These are phyloP conservation scores for Procapra przewalskii DNA, from an alignment of 2,113 vertebrate genomes.

Conservation along the genomic window DNA sequence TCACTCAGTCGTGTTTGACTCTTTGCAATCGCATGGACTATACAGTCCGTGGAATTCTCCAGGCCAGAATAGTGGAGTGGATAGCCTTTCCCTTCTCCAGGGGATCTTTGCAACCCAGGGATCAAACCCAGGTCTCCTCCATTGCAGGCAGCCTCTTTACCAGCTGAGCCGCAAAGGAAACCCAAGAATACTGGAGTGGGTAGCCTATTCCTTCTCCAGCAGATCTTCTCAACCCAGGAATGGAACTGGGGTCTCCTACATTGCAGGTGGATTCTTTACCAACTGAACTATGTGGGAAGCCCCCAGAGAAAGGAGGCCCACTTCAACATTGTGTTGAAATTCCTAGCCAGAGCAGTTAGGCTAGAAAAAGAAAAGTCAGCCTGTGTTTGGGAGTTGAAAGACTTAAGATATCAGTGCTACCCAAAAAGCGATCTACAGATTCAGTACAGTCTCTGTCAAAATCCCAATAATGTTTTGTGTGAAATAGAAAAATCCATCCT, in stretches of 20 bases:
- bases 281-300: not conserved
- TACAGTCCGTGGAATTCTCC: not conserved
- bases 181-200: not conserved
- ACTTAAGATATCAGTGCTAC: not conserved
- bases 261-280: not conserved
- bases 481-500: not conserved
- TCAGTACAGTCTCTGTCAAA: not conserved
- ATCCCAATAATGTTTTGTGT: not conserved
- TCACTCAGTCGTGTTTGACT: not conserved
- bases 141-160: not conserved
- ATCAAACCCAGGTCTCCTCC: not conserved
- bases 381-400: not conserved
- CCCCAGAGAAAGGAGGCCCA: not conserved
- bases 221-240: not conserved
- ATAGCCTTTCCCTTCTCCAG: not conserved
- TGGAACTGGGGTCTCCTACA: not conserved
- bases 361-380: not conserved
- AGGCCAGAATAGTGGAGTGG: not conserved
- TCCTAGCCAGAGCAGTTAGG: not conserved
- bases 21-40: not conserved
- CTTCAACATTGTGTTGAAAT: not conserved
- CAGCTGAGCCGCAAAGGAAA: not conserved
- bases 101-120: not conserved
- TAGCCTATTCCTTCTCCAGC: not conserved
- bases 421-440: not conserved